Percentiles rank a stretch among this genome's conserved stretches.
phyloP scores from a whole-genome alignment of 2,113 vertebrate species.

The Tragelaphus scriptus region DNA sequence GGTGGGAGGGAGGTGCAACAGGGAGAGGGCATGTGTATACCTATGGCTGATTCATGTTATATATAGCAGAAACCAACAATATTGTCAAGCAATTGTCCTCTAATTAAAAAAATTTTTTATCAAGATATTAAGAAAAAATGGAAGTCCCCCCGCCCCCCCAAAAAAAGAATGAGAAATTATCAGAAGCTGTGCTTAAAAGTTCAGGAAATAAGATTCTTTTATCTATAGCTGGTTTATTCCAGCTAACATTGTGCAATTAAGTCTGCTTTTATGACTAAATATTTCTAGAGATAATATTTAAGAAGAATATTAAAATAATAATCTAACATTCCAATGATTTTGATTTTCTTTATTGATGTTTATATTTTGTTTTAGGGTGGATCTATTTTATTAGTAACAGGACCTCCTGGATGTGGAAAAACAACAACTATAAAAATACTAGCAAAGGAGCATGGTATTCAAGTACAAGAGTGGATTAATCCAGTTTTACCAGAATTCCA shows the following conservation, averaged over 20 bases:
- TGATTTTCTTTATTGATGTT: neutral
- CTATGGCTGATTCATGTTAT: neutral
- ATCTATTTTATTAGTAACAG: slow-evolving; percentile 88
- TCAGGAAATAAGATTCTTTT: slow-evolving; percentile 7
- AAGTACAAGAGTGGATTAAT: slow-evolving; percentile 95
- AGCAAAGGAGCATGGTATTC: slow-evolving; percentile 82
- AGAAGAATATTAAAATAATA: neutral
- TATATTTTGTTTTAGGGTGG: slow-evolving; percentile 80
- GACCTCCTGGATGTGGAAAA: slow-evolving; percentile 95
- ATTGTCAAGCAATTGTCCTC: neutral
- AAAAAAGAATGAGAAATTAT: neutral
- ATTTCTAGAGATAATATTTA: neutral
- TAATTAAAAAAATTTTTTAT: neutral
- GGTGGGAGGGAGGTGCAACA: neutral
- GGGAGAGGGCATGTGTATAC: neutral
- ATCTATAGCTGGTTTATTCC: neutral
- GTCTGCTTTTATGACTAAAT: slow-evolving; percentile 7
- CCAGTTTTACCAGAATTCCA: slow-evolving; percentile 83
- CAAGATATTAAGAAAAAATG: neutral
- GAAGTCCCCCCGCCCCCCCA: rapidly evolving
- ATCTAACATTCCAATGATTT: neutral
- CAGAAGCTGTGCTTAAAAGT: neutral
- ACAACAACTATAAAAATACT: slow-evolving; percentile 90
- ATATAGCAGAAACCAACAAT: neutral
- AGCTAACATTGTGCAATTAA: neutral